phyloP scores from a whole-genome alignment of 2,888 invertebrate genomes.

The Deilephila elpenor region DNA sequence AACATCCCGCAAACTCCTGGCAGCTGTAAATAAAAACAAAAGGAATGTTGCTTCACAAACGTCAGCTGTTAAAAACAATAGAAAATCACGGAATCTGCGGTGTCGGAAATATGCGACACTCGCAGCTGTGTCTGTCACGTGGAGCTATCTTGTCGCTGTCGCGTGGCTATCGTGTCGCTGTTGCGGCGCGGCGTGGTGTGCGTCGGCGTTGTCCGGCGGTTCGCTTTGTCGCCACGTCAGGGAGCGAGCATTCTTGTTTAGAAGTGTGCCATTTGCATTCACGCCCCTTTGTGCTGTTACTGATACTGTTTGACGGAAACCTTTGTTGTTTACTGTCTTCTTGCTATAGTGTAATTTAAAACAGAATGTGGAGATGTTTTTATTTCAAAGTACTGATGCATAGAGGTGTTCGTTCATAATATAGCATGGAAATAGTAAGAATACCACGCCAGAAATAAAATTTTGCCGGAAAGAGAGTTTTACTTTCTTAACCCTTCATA shows the following conservation, averaged over 20 bases:
- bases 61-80: background rate
- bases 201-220: background rate
- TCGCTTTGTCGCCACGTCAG: slow-evolving; percentile 2
- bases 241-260: background rate
- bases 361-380: background rate
- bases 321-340: background rate
- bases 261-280: slow-evolving; percentile 17
- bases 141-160: background rate
- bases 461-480: too few relatives aligned
- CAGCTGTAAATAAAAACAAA: background rate
- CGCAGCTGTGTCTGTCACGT: background rate
- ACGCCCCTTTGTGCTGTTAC: slow-evolving; percentile 12
- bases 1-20: too few relatives aligned
- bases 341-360: background rate
- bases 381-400: too few relatives aligned
- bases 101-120: background rate
- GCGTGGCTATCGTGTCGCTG: background rate
- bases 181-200: background rate
- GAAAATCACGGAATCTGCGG: background rate
- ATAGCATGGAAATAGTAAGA: too few relatives aligned
- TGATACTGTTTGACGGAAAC: background rate
- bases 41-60: background rate
- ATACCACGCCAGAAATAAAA: too few relatives aligned
- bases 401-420: too few relatives aligned
- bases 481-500: too few relatives aligned